Conservation (phyloP, 1,140 invertebrate species). For the Pachypsylla venusta region DNA sequence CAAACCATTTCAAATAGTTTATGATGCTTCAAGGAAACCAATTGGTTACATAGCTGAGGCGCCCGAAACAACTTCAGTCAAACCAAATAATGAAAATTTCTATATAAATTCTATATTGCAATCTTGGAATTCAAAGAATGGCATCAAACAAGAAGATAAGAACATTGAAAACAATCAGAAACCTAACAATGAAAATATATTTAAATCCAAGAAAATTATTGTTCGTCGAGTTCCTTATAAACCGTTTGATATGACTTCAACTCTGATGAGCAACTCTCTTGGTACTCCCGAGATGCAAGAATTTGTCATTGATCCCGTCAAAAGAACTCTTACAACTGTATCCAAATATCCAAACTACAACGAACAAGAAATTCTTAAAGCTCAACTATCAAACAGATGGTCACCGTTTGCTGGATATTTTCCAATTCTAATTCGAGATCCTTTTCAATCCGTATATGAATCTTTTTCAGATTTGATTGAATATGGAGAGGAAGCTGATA, state of each 20-base stretch:
- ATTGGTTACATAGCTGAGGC: neutral
- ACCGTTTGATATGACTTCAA: neutral
- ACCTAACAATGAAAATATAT: neutral
- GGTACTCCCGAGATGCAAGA: neutral
- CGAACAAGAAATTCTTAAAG: neutral
- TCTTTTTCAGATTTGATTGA: slow-evolving; percentile 35
- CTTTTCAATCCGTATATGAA: slow-evolving; percentile 31
- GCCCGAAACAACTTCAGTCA: neutral
- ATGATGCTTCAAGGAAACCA: neutral
- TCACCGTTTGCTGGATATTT: slow-evolving; percentile 29
- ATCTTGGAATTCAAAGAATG: neutral
- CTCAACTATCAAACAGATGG: neutral
- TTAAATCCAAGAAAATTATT: neutral
- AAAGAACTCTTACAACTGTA: neutral
- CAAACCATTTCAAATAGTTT: neutral
- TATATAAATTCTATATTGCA: neutral
- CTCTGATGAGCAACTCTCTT: neutral
- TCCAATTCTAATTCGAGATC: slow-evolving; percentile 39
- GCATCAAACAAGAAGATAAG: neutral
- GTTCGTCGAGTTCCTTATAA: neutral
- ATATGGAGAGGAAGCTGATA: slow-evolving; percentile 38
- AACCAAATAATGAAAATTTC: neutral
- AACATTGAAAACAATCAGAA: neutral
- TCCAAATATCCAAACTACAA: neutral
- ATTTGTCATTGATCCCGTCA: neutral